Evolutionary conservation across 2,888 invertebrate genomes (phyloP), one percentile per base, ranked within the genome.

Genomic region (Cordilura impudica): DNA sequence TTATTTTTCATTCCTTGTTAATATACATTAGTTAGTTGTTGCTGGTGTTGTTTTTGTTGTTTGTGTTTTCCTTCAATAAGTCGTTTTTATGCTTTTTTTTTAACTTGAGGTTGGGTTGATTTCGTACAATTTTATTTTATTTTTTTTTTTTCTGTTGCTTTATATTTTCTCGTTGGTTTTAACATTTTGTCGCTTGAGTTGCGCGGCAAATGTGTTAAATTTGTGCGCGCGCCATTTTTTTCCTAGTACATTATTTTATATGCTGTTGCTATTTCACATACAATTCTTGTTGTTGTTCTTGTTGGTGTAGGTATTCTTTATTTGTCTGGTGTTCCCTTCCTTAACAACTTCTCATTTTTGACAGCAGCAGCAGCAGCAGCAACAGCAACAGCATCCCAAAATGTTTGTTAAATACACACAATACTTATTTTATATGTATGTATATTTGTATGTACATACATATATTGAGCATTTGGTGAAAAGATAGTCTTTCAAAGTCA

Each of bases 171-270:
- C 56, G 71, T 65, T 77, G 70, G 75, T 73, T 73, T 79, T 74
- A 73, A 61, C 54, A 80, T 78, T 78, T 81, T 81, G 78, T 81
- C 71, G 82, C 78, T 76, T 74, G 82, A 81, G 81, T 81, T 78
- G 82, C 60, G 81, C 78, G 78, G 81, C 76, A 78, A 79, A 79
- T 75, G 79, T 79, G 74, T 67, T 79, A 75, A 75, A 79, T 71
- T 75, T 75, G 74, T 79, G 79, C 79, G 79, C 79, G 79, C 79
- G 79, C 71, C 79, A 79, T 79, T 75, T 79, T 61, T 78, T 74
- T 54, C 51, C 29, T 69, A 14, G 2, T 43, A 49, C 43, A 16
- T 18, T 65, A 39, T 60, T 65, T 74, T 56, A 10, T 47, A 66
- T 67, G 74, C 66, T 79, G 66, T 71, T 71, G 77, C 75, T 69